phyloP scores from a whole-genome alignment of 2,797 vertebrate genomes.

The Tarsius wallacei region DNA sequence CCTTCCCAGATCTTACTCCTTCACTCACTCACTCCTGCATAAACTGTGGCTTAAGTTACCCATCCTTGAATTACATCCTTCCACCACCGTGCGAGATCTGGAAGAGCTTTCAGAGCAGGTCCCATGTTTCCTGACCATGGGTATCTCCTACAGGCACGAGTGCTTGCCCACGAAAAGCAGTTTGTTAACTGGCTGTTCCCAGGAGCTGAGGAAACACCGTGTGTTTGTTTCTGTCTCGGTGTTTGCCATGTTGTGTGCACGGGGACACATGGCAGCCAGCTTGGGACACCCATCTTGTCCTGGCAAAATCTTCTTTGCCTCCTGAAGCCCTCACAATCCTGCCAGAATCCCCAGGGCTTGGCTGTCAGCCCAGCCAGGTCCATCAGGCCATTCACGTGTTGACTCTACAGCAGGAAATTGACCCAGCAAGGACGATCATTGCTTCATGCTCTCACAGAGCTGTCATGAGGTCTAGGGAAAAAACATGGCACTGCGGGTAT shows the following conservation, averaged over 20 bases:
- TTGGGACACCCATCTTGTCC: not conserved
- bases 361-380: not conserved
- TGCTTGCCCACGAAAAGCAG: not conserved
- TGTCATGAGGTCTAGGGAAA: rapidly evolving
- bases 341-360: not conserved
- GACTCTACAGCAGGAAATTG: too few species aligned
- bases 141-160: not conserved
- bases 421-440: rapidly evolving
- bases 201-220: not conserved
- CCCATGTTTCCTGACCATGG: not conserved
- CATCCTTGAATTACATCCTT: not conserved
- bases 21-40: not conserved
- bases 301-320: too few species aligned
- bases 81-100: not conserved
- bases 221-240: not conserved
- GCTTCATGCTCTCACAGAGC: rapidly evolving
- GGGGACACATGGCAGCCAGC: not conserved
- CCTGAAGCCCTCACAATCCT: rapidly evolving
- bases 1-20: not conserved
- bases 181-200: conserved; percentile 45
- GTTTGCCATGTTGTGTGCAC: not conserved
- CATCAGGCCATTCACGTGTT: rapidly evolving
- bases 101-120: not conserved
- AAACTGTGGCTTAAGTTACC: not conserved
- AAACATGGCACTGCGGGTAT: rapidly evolving